A percentile compares a stretch with the other conserved stretches of the same genome.
These are phyloP conservation scores for Thamnophis sirtalis DNA, from an alignment of 2,113 vertebrate genomes.

Conservation along the genomic window DNA sequence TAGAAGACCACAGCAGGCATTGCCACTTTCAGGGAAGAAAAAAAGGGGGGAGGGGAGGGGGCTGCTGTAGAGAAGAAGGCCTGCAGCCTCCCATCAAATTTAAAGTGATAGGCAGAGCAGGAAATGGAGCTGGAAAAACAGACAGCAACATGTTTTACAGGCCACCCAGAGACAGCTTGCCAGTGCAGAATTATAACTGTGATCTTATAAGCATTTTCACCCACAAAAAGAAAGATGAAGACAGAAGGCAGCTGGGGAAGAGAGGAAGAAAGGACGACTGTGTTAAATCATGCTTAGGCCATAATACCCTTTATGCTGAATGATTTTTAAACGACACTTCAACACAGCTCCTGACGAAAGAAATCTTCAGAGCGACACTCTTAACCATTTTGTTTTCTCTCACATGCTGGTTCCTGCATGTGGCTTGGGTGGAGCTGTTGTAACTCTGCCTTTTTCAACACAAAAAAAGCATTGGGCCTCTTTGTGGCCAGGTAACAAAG, in stretches of 20 bases:
- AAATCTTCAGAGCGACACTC: background rate
- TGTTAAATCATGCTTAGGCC: background rate
- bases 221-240: background rate
- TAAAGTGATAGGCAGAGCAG: slow-evolving; percentile 1
- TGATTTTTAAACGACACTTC: background rate
- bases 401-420: background rate
- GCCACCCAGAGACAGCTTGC: background rate
- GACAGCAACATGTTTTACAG: slow-evolving; percentile 5
- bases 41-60: background rate
- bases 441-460: background rate
- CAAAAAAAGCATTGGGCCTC: accelerated
- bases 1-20: background rate
- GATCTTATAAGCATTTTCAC: background rate
- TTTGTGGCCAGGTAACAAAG: background rate
- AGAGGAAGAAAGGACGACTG: background rate
- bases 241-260: background rate
- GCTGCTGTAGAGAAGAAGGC: background rate
- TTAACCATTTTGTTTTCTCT: background rate
- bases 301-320: background rate
- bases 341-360: background rate
- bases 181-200: background rate
- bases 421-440: background rate
- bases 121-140: background rate
- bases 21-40: background rate
- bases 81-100: slow-evolving; percentile 21